Percentiles rank a stretch among this genome's conserved stretches.
These are phyloP conservation scores for Rotaria macrura DNA, from an alignment of 2,888 invertebrate species.

Conservation along the genomic window DNA sequence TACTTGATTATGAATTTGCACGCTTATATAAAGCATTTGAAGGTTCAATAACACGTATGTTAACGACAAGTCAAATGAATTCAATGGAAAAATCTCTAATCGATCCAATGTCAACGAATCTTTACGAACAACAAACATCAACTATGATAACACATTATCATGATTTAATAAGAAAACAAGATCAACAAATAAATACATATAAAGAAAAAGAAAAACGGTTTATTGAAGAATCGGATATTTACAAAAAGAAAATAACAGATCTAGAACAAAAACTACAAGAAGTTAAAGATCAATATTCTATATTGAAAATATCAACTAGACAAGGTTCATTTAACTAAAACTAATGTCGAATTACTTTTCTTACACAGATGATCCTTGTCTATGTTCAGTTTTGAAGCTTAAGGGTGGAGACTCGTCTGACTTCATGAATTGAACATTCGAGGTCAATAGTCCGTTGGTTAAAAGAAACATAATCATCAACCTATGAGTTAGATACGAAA, in stretches of 20 bases:
- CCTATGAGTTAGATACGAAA: no score
- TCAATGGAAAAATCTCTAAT: no score
- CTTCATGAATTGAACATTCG: no score
- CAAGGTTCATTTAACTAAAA: not conserved
- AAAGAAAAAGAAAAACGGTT: constrained; percentile 39
- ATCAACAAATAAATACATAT: constrained; percentile 38
- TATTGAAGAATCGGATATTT: constrained; percentile 39
- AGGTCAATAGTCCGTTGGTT: no score
- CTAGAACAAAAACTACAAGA: constrained; percentile 34
- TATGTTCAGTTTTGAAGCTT: no score
- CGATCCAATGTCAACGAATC: no score
- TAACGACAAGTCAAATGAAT: not conserved
- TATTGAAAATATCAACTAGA: not conserved
- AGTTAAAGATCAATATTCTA: constrained; percentile 25
- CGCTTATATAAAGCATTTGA: constrained; percentile 65
- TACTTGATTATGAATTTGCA: constrained; percentile 89
- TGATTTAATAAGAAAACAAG: constrained; percentile 78
- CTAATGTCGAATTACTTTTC: no score
- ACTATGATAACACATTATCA: constrained; percentile 66
- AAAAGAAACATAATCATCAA: no score
- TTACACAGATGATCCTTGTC: no score
- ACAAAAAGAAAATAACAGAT: constrained; percentile 40
- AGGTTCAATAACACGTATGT: constrained; percentile 34
- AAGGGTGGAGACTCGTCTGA: no score
- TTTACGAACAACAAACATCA: not conserved